These are phyloP conservation scores for Apostichopus californicus DNA, from an alignment of 35 echinoderm and acorn worm genomes.

Conservation along the genomic window DNA sequence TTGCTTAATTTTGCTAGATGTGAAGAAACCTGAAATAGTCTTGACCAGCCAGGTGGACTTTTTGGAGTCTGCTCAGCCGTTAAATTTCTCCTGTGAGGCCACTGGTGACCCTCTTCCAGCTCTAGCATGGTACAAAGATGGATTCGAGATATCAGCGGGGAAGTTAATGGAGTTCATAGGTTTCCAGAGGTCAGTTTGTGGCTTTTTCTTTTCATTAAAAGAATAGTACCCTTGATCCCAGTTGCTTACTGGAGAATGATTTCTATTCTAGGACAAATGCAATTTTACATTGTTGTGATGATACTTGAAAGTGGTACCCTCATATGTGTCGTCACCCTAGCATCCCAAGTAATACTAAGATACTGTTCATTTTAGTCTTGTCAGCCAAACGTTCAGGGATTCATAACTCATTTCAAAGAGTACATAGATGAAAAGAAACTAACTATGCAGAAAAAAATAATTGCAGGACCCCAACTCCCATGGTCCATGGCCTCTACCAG, in stretches of 20 bases:
- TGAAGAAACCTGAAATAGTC: slow-evolving; percentile 49
- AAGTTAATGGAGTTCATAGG: neutral
- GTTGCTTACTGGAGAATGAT: too few relatives aligned
- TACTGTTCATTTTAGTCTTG: neutral
- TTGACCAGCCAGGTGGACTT: neutral
- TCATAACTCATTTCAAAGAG: too few relatives aligned
- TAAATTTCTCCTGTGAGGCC: slow-evolving; percentile 53
- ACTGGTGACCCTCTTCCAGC: slow-evolving; percentile 59
- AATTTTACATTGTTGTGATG: too few relatives aligned
- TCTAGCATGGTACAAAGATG: slow-evolving; percentile 75
- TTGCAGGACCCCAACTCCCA: neutral
- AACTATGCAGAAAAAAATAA: neutral
- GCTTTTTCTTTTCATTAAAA: too few relatives aligned
- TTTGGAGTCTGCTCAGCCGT: neutral
- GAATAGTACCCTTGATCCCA: too few relatives aligned
- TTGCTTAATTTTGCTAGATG: slow-evolving; percentile 20
- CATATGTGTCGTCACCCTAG: neutral
- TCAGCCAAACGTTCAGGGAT: too few relatives aligned
- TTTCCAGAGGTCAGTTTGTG: slow-evolving; percentile 13
- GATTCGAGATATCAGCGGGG: slow-evolving; percentile 12
- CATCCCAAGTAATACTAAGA: neutral
- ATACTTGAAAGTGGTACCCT: too few relatives aligned
- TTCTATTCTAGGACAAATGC: too few relatives aligned
- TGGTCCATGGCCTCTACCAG: too few relatives aligned
- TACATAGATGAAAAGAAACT: neutral